Conservation (phyloP, 2,888 invertebrate genomes). For the Ochlodes sylvanus region DNA sequence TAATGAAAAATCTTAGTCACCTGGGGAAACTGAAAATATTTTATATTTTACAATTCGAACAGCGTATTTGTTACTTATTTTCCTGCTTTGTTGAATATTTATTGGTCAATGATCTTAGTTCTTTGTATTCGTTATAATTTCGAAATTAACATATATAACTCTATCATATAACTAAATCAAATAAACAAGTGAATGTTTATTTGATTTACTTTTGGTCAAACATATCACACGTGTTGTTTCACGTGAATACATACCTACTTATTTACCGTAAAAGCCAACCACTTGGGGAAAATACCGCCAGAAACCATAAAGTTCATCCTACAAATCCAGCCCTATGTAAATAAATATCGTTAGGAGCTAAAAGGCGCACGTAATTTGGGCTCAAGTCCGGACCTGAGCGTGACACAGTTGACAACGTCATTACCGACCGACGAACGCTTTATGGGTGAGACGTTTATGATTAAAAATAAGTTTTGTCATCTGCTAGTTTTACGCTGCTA, state of each 20-base stretch:
- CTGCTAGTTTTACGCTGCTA: constrained; percentile 60
- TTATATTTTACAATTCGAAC: constrained; percentile 11
- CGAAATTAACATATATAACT: too few species aligned
- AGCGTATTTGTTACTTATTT: not conserved
- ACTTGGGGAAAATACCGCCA: not conserved
- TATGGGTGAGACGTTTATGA: constrained; percentile 70
- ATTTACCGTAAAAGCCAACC: too few species aligned
- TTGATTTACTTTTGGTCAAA: too few species aligned
- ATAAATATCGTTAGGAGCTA: constrained; percentile 11
- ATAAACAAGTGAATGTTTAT: too few species aligned
- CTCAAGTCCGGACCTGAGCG: constrained; percentile 43
- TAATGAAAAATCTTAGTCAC: constrained; percentile 31
- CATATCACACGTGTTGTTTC: too few species aligned
- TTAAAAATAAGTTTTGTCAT: constrained; percentile 70
- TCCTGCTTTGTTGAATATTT: not conserved
- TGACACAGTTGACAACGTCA: constrained; percentile 54
- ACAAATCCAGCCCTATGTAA: not conserved
- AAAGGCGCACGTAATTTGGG: constrained; percentile 26
- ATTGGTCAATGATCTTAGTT: too few species aligned
- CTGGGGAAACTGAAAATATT: constrained; percentile 15
- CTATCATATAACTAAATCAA: too few species aligned
- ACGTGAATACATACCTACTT: too few species aligned
- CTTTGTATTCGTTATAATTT: too few species aligned
- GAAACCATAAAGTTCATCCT: not conserved
- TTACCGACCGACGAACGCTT: constrained; percentile 54